Base-by-base conservation (phyloP, 2,113 vertebrate genomes). In the Carassius auratus region DNA sequence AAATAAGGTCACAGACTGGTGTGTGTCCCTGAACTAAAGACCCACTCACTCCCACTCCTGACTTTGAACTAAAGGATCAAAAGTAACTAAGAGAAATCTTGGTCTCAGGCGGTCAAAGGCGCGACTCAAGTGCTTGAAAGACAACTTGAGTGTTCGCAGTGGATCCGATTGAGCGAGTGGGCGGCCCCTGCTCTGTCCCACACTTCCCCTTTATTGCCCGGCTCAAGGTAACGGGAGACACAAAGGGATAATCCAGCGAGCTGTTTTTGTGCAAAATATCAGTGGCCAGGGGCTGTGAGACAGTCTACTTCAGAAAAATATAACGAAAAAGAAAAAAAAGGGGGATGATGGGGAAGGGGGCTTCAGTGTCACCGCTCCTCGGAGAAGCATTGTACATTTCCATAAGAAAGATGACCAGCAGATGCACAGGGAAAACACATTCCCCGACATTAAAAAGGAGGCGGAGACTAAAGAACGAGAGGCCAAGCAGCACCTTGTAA, bases 371-470 rank as follows among this genome's bases (percentile, higher is more conserved):
- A 87, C 88, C 90, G 87, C 87, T 84, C 88, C 87, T 88, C 86
- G 88, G 90, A 94, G 96, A 96, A 91, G 96, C 95, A 91, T 87
- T 96, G 95, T 96, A 96, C 95, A 98, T 99, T 99, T 98, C 97
- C 97, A 99, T 98, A 97, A 98, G 96, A 99, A 99, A 97, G 97
- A 96, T 96, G 94, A 95, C 96, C 95, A 92, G 94, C 93, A 95
- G 95, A 96, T 96, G 96, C 97, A 96, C 95, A 94, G 96, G 96
- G 96, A 96, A 88, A 96, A 97, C 96, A 96, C 94, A 97, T 96
- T 96, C 96, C 95, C 95, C 93, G 96, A 96, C 96, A 97, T 96
- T 92, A 96, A 97, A 96, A 96, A 96, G 96, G 94, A 94, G 92
- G 93, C 92, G 93, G 94, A 96, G 96, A 97, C 98, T 96, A 97